A percentile compares a stretch with the other conserved stretches of the same genome.
Conservation (phyloP, 2,888 invertebrate genomes). For the Rhingia campestris region DNA sequence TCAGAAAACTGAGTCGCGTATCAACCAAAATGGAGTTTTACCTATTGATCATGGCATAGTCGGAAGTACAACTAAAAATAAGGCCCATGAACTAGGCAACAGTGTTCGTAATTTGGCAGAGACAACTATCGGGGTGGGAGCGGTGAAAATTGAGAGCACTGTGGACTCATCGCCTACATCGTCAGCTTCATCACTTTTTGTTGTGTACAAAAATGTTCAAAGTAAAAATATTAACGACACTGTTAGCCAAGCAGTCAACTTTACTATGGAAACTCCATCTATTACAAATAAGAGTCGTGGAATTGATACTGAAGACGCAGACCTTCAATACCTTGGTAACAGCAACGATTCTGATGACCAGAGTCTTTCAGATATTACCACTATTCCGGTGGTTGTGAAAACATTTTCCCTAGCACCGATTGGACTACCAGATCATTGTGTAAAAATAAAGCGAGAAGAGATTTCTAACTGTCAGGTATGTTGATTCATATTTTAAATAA, state of each 20-base stretch:
- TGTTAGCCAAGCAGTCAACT: slow-evolving; percentile 75
- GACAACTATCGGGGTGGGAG: slow-evolving; percentile 61
- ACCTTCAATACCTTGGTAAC: slow-evolving; percentile 80
- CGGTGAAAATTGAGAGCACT: slow-evolving; percentile 41
- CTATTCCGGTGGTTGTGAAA: slow-evolving; percentile 76
- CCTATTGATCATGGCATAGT: slow-evolving; percentile 16
- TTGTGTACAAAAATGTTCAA: slow-evolving; percentile 72
- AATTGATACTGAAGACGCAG: slow-evolving; percentile 76
- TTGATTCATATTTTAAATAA: not conserved
- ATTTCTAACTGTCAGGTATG: slow-evolving; percentile 85
- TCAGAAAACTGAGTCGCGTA: slow-evolving; percentile 40
- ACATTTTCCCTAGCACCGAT: slow-evolving; percentile 82
- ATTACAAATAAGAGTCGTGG: slow-evolving; percentile 77
- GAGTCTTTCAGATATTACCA: slow-evolving; percentile 76
- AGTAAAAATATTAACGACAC: slow-evolving; percentile 75
- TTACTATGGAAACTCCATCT: slow-evolving; percentile 77
- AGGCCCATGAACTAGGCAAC: slow-evolving; percentile 44
- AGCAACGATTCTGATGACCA: slow-evolving; percentile 80
- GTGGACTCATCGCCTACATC: slow-evolving; percentile 46
- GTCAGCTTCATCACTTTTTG: slow-evolving; percentile 58
- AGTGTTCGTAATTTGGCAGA: slow-evolving; percentile 47
- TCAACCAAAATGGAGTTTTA: slow-evolving; percentile 15
- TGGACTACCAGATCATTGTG: slow-evolving; percentile 81
- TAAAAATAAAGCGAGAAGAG: slow-evolving; percentile 78
- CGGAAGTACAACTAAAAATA: slow-evolving; percentile 36